phyloP scores from a whole-genome alignment of 1,140 invertebrate genomes.

The Hypsibius dujardini region DNA sequence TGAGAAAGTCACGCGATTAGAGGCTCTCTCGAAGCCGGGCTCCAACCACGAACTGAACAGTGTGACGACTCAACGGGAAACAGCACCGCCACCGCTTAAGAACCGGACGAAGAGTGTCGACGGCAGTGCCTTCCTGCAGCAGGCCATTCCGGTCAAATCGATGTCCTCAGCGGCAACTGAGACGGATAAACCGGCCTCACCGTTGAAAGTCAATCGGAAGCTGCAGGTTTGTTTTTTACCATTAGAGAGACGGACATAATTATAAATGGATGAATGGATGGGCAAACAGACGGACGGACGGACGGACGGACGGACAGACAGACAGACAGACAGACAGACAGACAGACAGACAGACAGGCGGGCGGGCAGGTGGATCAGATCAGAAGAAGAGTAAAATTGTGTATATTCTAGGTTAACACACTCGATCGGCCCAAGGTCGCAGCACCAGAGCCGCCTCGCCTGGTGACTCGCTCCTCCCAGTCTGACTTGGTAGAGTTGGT shows the following conservation, averaged over 20 bases:
- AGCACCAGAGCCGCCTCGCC: neutral
- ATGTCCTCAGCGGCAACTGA: neutral
- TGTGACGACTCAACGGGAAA: too few species aligned
- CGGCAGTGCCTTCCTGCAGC: neutral
- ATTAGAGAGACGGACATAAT: too few species aligned
- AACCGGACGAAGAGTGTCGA: slow-evolving; percentile 2
- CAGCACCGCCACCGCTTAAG: neutral
- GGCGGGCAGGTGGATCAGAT: neutral
- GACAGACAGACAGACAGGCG: too few species aligned
- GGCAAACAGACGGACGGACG: too few species aligned
- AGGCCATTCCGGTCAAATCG: neutral
- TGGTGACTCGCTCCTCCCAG: slow-evolving; percentile 8
- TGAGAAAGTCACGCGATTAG: neutral
- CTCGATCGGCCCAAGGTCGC: neutral
- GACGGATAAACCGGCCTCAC: neutral
- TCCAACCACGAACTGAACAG: neutral
- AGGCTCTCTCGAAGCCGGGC: too few species aligned
- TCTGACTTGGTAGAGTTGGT: slow-evolving; percentile 11
- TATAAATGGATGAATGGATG: too few species aligned
- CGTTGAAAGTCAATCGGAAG: neutral
- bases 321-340: too few species aligned
- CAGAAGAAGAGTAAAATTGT: neutral
- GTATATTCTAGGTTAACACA: neutral
- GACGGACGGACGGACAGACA: too few species aligned
- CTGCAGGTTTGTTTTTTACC: slow-evolving; percentile 14